Evolutionary conservation across 2,888 invertebrate genomes (phyloP).

Genomic region (Halictus quadricinctus): DNA sequence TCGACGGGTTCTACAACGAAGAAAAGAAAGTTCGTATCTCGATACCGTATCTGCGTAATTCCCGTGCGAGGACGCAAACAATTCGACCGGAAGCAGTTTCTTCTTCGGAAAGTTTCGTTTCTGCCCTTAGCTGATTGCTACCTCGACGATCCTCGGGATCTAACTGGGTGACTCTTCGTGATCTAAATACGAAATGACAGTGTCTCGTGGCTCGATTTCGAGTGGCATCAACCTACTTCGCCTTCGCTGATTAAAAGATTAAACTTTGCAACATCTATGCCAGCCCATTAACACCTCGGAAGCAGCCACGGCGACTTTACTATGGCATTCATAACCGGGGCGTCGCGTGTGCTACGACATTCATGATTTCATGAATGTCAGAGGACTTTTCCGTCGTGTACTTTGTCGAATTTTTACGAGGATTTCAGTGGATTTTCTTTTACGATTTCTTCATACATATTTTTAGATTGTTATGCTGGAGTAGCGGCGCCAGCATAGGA

Average conservation of each 20-base stretch:
- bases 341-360: conserved; percentile 6
- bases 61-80: neutral
- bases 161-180: neutral
- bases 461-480: neutral
- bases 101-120: conserved; percentile 2
- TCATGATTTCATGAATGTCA: conserved; percentile 10
- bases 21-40: conserved; percentile 31
- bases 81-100: neutral
- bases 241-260: neutral
- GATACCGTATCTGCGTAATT: conserved; percentile 23
- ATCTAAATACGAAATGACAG: neutral
- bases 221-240: neutral
- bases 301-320: neutral
- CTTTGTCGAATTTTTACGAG: neutral
- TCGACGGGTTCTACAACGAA: neutral
- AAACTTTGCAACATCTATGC: neutral
- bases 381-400: neutral
- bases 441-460: neutral
- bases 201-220: neutral
- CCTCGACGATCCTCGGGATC: neutral
- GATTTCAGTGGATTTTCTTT: neutral
- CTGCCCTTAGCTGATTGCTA: conserved; percentile 23
- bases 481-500: neutral
- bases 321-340: neutral
- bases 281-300: conserved; percentile 13